Conservation (phyloP, 1,140 invertebrate species). For the Plutomurus gul region DNA sequence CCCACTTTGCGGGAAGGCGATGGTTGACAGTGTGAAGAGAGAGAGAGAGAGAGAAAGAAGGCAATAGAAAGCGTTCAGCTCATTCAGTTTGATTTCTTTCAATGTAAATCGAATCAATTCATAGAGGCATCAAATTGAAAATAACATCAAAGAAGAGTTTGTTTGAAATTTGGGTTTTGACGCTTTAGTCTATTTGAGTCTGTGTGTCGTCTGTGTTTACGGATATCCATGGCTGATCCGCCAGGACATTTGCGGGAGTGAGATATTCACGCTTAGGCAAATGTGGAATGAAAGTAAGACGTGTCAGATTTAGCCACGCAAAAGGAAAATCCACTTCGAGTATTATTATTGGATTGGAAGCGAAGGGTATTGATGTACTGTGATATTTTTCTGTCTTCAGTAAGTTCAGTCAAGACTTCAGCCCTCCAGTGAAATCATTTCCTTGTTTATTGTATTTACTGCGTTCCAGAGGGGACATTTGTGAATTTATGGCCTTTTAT, state of each 20-base stretch:
- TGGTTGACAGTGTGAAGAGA: not conserved
- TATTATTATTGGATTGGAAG: not conserved
- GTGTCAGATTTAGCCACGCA: not conserved
- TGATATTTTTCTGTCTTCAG: conserved; percentile 12
- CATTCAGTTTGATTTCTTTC: not conserved
- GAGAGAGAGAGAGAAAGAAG: not conserved
- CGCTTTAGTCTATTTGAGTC: conserved; percentile 6
- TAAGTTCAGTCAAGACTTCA: not conserved
- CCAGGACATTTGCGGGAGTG: too few species aligned
- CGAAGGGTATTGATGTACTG: not conserved
- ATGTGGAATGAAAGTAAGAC: not conserved
- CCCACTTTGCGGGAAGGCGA: too few species aligned
- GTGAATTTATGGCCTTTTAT: too few species aligned
- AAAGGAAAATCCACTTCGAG: not conserved
- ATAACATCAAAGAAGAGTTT: not conserved
- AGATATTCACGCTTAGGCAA: not conserved
- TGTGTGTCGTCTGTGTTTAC: not conserved
- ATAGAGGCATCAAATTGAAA: conserved; percentile 38
- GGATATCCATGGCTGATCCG: not conserved
- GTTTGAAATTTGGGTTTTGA: conserved; percentile 17
- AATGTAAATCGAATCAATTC: conserved; percentile 37
- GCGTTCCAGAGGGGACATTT: too few species aligned
- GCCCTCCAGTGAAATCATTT: conserved; percentile 3
- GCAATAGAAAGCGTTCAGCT: not conserved
- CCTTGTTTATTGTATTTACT: conserved; percentile 10